These are phyloP conservation scores for Ctena decussata DNA, from an alignment of 2,888 invertebrate species.

Conservation along the genomic window DNA sequence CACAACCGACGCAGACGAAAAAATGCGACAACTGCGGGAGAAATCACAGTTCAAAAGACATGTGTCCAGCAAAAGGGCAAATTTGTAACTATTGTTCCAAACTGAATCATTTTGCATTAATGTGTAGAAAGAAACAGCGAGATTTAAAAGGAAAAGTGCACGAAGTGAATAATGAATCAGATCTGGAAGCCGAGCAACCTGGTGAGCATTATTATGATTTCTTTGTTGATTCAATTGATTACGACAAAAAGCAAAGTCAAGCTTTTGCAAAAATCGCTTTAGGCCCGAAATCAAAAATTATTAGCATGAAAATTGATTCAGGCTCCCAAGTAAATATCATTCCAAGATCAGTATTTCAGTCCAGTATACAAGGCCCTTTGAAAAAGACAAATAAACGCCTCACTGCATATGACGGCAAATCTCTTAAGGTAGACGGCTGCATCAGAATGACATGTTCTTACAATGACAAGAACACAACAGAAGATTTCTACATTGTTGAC, in stretches of 20 bases:
- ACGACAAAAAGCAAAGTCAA: background rate
- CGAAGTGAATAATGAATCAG: background rate
- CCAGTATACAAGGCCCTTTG: background rate
- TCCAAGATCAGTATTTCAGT: background rate
- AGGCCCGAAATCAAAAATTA: background rate
- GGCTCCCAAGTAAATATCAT: constrained; percentile 28
- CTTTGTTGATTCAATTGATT: constrained; percentile 14
- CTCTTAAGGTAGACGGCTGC: constrained; percentile 6
- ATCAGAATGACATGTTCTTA: background rate
- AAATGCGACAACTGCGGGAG: constrained; percentile 25
- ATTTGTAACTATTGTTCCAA: constrained; percentile 28
- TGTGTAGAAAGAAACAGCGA: constrained; percentile 14
- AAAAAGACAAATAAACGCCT: background rate
- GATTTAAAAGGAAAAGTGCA: background rate
- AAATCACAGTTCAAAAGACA: constrained; percentile 1
- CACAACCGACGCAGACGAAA: background rate
- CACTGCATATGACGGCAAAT: constrained; percentile 14
- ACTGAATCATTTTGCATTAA: constrained; percentile 29
- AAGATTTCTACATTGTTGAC: constrained; percentile 26
- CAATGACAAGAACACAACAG: background rate
- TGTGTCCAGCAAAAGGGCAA: constrained; percentile 47
- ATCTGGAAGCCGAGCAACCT: background rate
- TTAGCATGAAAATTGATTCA: constrained; percentile 25
- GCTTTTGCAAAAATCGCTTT: constrained; percentile 23
- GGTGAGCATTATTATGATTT: constrained; percentile 24